These are phyloP conservation scores for Turritopsis rubra DNA, from an alignment of 30 jellyfish, hydroid and myxozoan genomes.

Conservation along the genomic window DNA sequence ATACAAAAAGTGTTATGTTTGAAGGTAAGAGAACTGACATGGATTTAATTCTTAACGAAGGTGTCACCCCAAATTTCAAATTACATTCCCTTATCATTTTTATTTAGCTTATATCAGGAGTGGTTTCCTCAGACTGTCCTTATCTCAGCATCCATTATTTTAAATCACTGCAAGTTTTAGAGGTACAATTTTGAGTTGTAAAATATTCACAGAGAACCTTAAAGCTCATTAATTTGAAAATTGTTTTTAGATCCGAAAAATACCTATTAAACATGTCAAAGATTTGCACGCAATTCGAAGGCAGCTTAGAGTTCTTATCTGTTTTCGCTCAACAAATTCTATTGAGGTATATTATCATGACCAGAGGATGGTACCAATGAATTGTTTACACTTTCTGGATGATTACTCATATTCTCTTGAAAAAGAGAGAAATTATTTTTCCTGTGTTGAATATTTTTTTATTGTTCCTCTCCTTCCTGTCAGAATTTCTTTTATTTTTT, in stretches of 20 bases:
- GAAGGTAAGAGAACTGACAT: slow-evolving; percentile 37
- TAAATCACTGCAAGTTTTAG: slow-evolving; percentile 54
- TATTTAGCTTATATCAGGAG: slow-evolving; percentile 59
- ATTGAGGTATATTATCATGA: slow-evolving; percentile 37
- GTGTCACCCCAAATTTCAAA: no score
- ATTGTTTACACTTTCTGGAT: neutral
- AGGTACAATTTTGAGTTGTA: slow-evolving; percentile 31
- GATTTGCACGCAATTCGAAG: slow-evolving; percentile 62
- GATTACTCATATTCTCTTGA: no score
- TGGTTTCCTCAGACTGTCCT: slow-evolving; percentile 50
- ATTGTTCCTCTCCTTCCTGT: neutral
- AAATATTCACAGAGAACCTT: neutral
- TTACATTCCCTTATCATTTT: no score
- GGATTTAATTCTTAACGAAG: neutral
- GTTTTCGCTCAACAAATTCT: slow-evolving; percentile 60
- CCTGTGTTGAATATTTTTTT: neutral
- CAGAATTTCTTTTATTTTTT: neutral
- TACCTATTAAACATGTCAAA: slow-evolving; percentile 50
- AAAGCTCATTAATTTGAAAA: neutral
- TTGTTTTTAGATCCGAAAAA: slow-evolving; percentile 43
- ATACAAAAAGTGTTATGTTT: slow-evolving; percentile 55
- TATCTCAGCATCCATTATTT: slow-evolving; percentile 44
- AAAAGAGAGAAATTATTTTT: neutral
- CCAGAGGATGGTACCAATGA: neutral
- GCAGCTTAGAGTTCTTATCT: slow-evolving; percentile 48